Evolutionary conservation across 1,140 invertebrate genomes (phyloP), one percentile per base, ranked within the genome.

Genomic region (Mamestra configurata): DNA sequence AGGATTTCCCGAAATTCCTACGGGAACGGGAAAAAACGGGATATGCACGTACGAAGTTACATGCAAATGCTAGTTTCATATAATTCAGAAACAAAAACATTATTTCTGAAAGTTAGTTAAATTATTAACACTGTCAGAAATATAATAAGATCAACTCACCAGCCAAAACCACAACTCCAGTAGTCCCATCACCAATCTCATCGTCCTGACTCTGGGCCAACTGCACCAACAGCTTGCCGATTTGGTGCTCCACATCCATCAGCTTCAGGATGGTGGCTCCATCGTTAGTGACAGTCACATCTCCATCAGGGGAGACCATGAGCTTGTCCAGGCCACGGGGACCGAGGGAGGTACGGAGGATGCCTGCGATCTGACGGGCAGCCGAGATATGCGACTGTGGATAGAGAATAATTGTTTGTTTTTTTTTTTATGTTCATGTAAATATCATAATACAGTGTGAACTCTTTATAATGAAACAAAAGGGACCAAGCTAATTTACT

Each of bases 101-200:
- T n/a, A n/a, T n/a, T n/a, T n/a, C n/a, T n/a, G n/a, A n/a, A n/a
- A n/a, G n/a, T n/a, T n/a, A n/a, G n/a, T n/a, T n/a, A n/a, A n/a
- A n/a, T n/a, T n/a, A n/a, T n/a, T n/a, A n/a, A n/a, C n/a, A n/a
- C 4, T 13, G 0, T 64, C 5, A 3, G 5, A 37, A 0, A 43
- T 22, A 68, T 15, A 8, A 27, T 4, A 4, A 24, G 10, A 0
- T 15, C 27, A 61, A 79, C 82, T 82, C 66, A 95, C 95, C 96
- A 82, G 96, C 96, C 35, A 97, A 88, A 5, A 97, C 98, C 77
- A 99, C 99, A 88, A 99, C 99, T 27, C 99, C 99, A 73, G 99
- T 99, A 13, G 99, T 99, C 51, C 99, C 99, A 96, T 99, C 99
- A 24, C 99, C 99, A 91, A 99, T 99, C 96, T 99, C 99, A 96